Percentiles rank a stretch among this genome's conserved stretches.
These are phyloP conservation scores for Sebastes itinus DNA, from an alignment of 2,797 vertebrate genomes.

Conservation along the genomic window DNA sequence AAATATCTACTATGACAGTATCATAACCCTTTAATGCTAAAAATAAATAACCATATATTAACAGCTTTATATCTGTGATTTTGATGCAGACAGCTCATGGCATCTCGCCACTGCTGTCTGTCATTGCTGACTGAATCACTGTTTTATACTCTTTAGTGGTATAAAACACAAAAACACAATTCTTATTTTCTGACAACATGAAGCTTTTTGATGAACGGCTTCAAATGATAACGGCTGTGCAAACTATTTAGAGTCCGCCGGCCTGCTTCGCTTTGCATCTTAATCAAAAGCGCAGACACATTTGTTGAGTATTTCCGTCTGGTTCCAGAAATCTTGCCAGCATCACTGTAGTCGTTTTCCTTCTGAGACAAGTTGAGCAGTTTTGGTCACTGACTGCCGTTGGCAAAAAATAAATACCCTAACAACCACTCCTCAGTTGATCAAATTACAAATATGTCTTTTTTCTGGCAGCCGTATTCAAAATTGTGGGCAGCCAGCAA, in stretches of 20 bases:
- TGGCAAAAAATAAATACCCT: slow-evolving; percentile 56
- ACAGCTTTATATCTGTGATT: slow-evolving; percentile 15
- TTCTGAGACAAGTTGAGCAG: slow-evolving; percentile 51
- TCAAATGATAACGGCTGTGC: slow-evolving; percentile 23
- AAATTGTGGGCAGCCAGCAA: slow-evolving; percentile 63
- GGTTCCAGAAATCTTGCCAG: slow-evolving; percentile 36
- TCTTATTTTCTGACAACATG: slow-evolving; percentile 28
- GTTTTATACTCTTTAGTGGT: slow-evolving; percentile 21
- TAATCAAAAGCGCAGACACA: slow-evolving; percentile 48
- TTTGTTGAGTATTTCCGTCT: slow-evolving; percentile 40
- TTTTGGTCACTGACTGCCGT: slow-evolving; percentile 54
- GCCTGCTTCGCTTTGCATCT: slow-evolving; percentile 33
- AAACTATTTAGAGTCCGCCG: slow-evolving; percentile 28
- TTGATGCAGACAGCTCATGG: slow-evolving; percentile 34
- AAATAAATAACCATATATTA: slow-evolving; percentile 43
- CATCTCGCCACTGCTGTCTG: slow-evolving; percentile 25
- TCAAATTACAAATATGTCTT: slow-evolving; percentile 78
- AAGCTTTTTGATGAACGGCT: slow-evolving; percentile 43
- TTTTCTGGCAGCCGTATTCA: slow-evolving; percentile 56
- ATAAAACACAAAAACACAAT: slow-evolving; percentile 15
- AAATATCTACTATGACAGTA: slow-evolving; percentile 10
- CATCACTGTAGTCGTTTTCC: slow-evolving; percentile 38
- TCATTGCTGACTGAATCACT: slow-evolving; percentile 34
- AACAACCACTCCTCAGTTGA: slow-evolving; percentile 63
- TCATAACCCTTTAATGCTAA: slow-evolving; percentile 21